Base-by-base conservation (phyloP, 2,113 vertebrate species). In the Silurus glanis region DNA sequence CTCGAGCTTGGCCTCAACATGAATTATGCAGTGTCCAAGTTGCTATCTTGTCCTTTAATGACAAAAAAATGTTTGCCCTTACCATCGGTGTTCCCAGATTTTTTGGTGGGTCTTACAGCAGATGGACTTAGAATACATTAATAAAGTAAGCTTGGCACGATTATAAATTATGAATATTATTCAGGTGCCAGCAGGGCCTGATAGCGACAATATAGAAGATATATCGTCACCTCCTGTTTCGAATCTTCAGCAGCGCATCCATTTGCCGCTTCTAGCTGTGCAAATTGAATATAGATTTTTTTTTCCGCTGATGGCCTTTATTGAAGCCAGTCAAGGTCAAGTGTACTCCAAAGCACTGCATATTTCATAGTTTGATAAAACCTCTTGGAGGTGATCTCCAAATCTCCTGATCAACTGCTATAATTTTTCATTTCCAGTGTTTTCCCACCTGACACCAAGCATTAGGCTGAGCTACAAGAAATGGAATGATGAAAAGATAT, bases 91-190 rank as follows among this genome's bases (percentile, higher is more conserved):
- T 72, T 37, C 37, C 37, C 37, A 37, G 37, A 55, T 47, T 82
- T 3, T 89, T 66, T 61, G 37, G 28, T 67, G 21, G 67, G 72
- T 69, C 56, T 23, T 58, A 85, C 66, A 53, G 37, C 53, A 51
- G 67, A 62, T 13, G 12, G 49, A 86, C 21, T 45, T 59, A 61
- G 75, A 86, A 86, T 72, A 69, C 45, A 87, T 85, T 74, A 86
- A 80, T 80, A 62, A 25, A 45, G 13, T 66, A 28, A 83, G 75
- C 66, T 59, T 81, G 89, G 55, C 67, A 76, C 66, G 84, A 47
- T 69, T 83, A 80, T 86, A 71, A 89, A 87, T 86, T 86, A 86
- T 76, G 66, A 67, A 87, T 86, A 81, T 80, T 9, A 1, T 61
- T 37, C 51, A 72, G 66, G 37, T 83, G 49, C 45, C 14, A 21